Evolutionary conservation across 2,888 invertebrate genomes (phyloP).

Genomic region (Dryobota labecula): DNA sequence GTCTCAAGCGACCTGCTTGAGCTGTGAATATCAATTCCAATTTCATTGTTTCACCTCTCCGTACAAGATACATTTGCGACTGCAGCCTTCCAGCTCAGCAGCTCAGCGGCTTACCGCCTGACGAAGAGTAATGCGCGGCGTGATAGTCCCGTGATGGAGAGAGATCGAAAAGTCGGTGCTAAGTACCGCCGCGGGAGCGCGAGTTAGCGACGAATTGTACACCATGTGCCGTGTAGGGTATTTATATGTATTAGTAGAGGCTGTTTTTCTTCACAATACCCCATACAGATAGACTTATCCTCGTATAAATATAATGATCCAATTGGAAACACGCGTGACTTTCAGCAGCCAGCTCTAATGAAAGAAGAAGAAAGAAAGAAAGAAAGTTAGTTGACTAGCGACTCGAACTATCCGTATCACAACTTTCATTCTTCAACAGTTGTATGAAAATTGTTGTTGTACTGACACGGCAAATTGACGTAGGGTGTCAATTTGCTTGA

Average conservation of each 20-base stretch:
- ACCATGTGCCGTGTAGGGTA: background rate
- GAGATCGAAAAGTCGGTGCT: slow-evolving; percentile 17
- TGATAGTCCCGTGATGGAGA: background rate
- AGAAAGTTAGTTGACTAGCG: too few relatives aligned
- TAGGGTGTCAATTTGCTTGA: too few relatives aligned
- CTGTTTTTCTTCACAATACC: background rate
- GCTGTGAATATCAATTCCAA: background rate
- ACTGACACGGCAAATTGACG: background rate
- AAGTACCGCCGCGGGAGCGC: slow-evolving; percentile 33
- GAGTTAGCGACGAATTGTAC: background rate
- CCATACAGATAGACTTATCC: background rate
- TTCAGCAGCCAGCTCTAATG: background rate
- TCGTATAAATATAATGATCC: background rate
- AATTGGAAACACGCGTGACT: background rate
- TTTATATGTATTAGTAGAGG: slow-evolving; percentile 29
- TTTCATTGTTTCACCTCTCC: background rate
- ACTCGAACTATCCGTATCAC: background rate
- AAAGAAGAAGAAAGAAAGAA: too few relatives aligned
- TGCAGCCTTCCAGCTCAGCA: background rate
- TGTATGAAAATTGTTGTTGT: too few relatives aligned
- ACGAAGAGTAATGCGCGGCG: slow-evolving; percentile 48
- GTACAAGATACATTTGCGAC: slow-evolving; percentile 17
- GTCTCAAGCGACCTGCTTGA: slow-evolving; percentile 1
- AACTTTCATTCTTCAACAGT: background rate
- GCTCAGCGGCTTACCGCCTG: slow-evolving; percentile 40